These are phyloP conservation scores for Diachasma alloeum DNA, from an alignment of 1,140 invertebrate species.

Conservation along the genomic window DNA sequence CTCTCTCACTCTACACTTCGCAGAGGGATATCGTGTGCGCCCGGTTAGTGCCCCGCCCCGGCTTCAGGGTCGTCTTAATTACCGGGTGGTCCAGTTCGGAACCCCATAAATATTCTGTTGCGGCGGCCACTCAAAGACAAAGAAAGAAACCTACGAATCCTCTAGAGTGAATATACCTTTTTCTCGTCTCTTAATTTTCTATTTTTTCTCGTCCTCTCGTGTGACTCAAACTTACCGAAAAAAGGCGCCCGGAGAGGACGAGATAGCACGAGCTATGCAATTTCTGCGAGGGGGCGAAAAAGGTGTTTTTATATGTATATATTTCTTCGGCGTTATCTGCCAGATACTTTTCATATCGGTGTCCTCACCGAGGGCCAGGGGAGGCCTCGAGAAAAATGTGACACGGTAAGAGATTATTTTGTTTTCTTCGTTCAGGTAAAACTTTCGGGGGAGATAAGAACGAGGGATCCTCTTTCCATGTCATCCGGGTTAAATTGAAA, in stretches of 20 bases:
- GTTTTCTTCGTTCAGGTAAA: background rate
- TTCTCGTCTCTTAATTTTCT: background rate
- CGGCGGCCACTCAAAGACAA: constrained; percentile 42
- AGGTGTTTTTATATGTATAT: background rate
- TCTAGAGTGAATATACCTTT: background rate
- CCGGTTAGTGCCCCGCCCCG: constrained; percentile 55
- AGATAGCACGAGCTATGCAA: background rate
- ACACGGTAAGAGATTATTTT: background rate
- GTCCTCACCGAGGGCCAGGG: background rate
- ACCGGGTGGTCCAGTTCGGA: constrained; percentile 60
- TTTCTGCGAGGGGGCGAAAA: background rate
- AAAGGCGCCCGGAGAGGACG: background rate
- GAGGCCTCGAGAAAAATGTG: background rate
- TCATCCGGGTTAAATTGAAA: constrained; percentile 6
- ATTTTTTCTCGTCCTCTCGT: background rate
- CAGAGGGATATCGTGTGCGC: constrained; percentile 42
- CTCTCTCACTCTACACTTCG: background rate
- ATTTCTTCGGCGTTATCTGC: background rate
- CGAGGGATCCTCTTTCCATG: background rate
- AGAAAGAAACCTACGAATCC: background rate
- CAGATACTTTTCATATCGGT: background rate
- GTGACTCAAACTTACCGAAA: background rate
- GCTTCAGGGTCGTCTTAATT: constrained; percentile 59
- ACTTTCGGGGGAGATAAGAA: background rate
- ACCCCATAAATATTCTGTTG: constrained; percentile 58